Percentiles rank a stretch among this genome's conserved stretches.
Evolutionary conservation across 1,140 invertebrate genomes (phyloP).

Genomic region (Cheumatopsyche charites): DNA sequence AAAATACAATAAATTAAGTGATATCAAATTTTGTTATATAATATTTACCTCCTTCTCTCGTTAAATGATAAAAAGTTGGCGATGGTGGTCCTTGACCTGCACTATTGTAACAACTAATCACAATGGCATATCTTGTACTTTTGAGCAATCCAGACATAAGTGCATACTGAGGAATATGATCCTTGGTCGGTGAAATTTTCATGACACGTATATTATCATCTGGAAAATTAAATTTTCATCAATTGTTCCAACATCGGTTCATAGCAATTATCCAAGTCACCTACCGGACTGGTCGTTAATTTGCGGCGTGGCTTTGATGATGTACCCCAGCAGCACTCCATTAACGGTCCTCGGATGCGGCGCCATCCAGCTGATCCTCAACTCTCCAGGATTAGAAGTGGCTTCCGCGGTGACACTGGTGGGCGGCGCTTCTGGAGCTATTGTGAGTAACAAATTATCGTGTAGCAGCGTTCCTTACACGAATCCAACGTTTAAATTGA

Average conservation of each 20-base stretch:
- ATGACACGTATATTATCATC: constrained; percentile 60
- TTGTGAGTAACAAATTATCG: constrained; percentile 38
- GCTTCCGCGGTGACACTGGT: constrained; percentile 54
- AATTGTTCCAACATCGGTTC: too few relatives aligned
- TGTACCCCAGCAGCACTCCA: constrained; percentile 77
- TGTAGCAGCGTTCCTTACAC: neutral
- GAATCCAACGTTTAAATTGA: constrained; percentile 13
- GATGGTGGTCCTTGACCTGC: constrained; percentile 87
- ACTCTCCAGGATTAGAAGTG: constrained; percentile 56
- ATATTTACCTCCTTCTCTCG: constrained; percentile 80
- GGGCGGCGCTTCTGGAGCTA: constrained; percentile 57
- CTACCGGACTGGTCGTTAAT: constrained; percentile 53
- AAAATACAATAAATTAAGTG: neutral
- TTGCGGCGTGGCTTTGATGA: constrained; percentile 61
- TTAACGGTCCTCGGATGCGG: constrained; percentile 70
- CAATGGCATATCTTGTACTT: constrained; percentile 80
- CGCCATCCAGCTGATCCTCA: constrained; percentile 63
- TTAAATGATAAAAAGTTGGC: constrained; percentile 75
- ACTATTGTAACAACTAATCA: constrained; percentile 84
- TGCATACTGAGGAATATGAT: constrained; percentile 50
- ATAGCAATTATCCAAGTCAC: neutral
- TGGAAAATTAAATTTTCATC: constrained; percentile 13
- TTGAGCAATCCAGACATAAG: constrained; percentile 72
- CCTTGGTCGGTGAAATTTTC: constrained; percentile 54
- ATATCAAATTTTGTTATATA: neutral